These are phyloP conservation scores for Centruroides sculpturatus DNA, from an alignment of 1,140 invertebrate species.

Conservation along the genomic window DNA sequence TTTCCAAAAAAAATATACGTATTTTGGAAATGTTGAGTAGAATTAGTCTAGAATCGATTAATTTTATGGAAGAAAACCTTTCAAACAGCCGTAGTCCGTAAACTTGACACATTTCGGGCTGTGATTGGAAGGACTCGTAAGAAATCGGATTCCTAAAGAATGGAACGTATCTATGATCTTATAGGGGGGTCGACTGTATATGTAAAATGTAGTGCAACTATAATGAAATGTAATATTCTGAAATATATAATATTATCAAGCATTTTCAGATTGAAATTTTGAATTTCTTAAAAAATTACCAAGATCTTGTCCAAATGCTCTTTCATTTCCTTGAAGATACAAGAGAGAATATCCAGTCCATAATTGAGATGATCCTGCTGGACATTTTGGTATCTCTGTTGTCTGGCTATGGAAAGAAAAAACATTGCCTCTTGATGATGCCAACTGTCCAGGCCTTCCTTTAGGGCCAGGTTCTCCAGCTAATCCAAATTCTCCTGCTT, in stretches of 20 bases:
- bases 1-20: no score
- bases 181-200: no score
- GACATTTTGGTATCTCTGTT: constrained; percentile 66
- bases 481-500: constrained; percentile 15
- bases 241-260: neutral
- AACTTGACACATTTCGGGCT: no score
- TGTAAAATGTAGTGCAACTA: neutral
- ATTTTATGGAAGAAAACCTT: no score
- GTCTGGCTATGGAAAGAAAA: constrained; percentile 64
- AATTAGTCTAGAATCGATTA: no score
- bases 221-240: neutral
- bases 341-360: constrained; percentile 94
- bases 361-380: constrained; percentile 57
- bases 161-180: no score
- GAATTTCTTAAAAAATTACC: constrained; percentile 37
- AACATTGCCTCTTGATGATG: constrained; percentile 10
- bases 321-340: constrained; percentile 79
- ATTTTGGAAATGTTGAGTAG: no score
- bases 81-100: no score
- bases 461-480: constrained; percentile 39
- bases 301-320: constrained; percentile 83
- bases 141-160: no score
- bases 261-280: constrained; percentile 89
- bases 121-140: no score
- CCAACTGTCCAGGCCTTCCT: constrained; percentile 26